Conservation (phyloP, 1,140 invertebrate genomes). For the Zelostemma sp. region DNA sequence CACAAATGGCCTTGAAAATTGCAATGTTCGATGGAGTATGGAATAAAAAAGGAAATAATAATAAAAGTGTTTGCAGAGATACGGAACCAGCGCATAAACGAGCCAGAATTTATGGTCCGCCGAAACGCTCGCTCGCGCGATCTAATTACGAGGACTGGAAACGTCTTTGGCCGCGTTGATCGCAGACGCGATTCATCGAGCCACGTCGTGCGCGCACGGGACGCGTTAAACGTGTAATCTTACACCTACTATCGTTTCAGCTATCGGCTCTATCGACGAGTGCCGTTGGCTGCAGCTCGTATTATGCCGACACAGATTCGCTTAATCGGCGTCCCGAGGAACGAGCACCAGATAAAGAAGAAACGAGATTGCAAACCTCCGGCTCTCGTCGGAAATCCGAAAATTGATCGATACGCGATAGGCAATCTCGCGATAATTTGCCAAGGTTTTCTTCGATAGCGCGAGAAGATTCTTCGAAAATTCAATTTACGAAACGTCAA, state of each 20-base stretch:
- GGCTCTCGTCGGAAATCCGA: background rate
- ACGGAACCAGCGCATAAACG: background rate
- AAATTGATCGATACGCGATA: background rate
- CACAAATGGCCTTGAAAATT: too few relatives aligned
- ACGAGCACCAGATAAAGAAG: background rate
- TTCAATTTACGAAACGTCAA: too few relatives aligned
- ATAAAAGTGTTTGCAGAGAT: too few relatives aligned
- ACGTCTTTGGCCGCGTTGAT: background rate
- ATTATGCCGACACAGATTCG: background rate
- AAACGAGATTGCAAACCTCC: constrained; percentile 1
- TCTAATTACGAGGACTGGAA: background rate
- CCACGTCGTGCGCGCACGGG: background rate
- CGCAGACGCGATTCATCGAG: background rate
- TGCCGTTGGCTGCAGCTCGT: background rate
- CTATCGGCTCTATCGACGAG: background rate
- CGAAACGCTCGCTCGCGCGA: background rate
- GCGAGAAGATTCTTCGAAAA: too few relatives aligned
- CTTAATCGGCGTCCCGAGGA: background rate
- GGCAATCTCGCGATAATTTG: background rate
- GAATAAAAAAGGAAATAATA: too few relatives aligned
- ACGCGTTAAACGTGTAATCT: background rate
- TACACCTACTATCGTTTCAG: background rate
- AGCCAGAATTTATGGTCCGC: background rate
- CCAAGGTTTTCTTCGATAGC: background rate
- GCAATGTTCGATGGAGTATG: too few relatives aligned